Percentiles rank a stretch among this genome's conserved stretches.
Conservation (phyloP, 2,797 vertebrate genomes). For the Lemur catta region DNA sequence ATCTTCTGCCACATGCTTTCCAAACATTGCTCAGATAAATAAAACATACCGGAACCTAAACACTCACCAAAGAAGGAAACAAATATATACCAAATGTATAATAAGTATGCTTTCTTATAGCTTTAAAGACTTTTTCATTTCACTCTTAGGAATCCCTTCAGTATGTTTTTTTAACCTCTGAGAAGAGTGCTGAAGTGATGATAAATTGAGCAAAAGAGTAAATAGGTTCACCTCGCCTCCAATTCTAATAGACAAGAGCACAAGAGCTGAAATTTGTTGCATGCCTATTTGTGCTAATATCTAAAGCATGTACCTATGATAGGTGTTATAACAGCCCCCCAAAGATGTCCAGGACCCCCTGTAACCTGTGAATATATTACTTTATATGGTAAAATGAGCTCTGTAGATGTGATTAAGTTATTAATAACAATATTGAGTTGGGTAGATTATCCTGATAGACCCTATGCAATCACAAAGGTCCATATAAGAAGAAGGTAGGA, state of each 20-base stretch:
- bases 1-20: not conserved
- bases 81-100: not conserved
- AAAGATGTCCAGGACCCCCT: not conserved
- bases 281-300: not conserved
- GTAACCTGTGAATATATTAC: not conserved
- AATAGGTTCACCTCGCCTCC: not conserved
- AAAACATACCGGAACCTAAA: not conserved
- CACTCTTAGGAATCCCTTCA: not conserved
- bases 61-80: not conserved
- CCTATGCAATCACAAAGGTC: not conserved
- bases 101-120: not conserved
- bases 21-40: constrained; percentile 9
- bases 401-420: not conserved
- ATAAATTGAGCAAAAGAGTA: not conserved
- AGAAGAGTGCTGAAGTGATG: not conserved
- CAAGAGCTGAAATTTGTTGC: not conserved
- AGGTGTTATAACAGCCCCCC: not conserved
- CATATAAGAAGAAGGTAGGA: not conserved
- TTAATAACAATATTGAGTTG: not conserved
- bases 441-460: not conserved
- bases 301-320: not conserved
- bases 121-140: not conserved
- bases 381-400: not conserved
- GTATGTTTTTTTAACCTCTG: not conserved
- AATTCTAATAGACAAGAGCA: not conserved